Percentiles rank a stretch among this genome's conserved stretches.
Conservation (phyloP, 2,113 vertebrate genomes). For the Hystrix brachyura region DNA sequence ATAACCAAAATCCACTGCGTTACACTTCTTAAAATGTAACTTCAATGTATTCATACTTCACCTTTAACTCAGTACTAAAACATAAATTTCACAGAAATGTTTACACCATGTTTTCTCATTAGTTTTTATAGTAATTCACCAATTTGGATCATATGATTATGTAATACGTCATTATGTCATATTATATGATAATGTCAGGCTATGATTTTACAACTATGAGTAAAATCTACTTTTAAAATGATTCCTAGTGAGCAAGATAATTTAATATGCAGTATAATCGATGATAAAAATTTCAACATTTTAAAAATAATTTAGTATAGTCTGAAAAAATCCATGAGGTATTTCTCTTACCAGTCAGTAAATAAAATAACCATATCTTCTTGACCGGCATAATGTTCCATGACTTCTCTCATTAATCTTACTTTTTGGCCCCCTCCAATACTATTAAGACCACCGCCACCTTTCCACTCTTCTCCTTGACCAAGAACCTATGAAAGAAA, state of each 20-base stretch:
- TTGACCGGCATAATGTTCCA: constrained; percentile 90
- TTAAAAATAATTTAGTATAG: background rate
- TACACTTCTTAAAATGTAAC: background rate
- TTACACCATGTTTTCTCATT: background rate
- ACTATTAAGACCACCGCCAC: constrained; percentile 93
- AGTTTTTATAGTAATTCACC: background rate
- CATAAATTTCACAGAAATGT: background rate
- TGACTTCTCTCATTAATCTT: constrained; percentile 94
- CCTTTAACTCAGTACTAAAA: background rate
- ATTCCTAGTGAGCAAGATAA: constrained; percentile 19
- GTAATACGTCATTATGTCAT: no score
- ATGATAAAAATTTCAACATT: background rate
- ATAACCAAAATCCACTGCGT: background rate
- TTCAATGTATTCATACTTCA: background rate
- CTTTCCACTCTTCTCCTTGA: constrained; percentile 95
- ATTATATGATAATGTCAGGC: background rate
- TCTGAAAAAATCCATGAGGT: background rate
- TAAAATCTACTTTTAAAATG: constrained; percentile 6
- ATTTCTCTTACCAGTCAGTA: constrained; percentile 93
- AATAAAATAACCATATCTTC: constrained; percentile 95
- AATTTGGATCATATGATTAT: background rate
- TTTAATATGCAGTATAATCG: background rate
- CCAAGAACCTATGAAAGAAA: constrained; percentile 92
- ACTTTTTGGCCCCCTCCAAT: constrained; percentile 99
- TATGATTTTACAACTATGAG: background rate